Conservation (phyloP, 1,140 invertebrate species). For the Alviniconcha marisindica region DNA sequence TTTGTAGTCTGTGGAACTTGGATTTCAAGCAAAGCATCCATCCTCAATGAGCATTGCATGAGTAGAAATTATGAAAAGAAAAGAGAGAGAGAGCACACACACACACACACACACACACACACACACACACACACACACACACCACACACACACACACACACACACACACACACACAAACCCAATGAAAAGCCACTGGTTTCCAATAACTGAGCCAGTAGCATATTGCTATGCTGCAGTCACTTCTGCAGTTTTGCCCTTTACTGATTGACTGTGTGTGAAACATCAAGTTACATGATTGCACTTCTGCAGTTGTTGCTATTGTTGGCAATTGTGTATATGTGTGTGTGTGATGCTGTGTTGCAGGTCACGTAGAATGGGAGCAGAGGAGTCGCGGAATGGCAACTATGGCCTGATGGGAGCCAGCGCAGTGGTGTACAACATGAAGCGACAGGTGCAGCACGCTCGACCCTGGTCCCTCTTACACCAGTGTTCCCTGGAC, state of each 20-base stretch:
- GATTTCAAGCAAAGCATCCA: too few relatives aligned
- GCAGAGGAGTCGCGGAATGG: slow-evolving; percentile 68
- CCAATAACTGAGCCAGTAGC: too few relatives aligned
- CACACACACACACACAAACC: slow-evolving; percentile 12
- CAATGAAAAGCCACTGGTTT: background rate
- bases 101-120: background rate
- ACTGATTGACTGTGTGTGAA: too few relatives aligned
- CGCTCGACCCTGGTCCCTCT: slow-evolving; percentile 69
- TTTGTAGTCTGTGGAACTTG: too few relatives aligned
- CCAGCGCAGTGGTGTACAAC: slow-evolving; percentile 67
- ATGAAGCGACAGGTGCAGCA: slow-evolving; percentile 68
- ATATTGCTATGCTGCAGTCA: too few relatives aligned
- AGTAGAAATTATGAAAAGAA: too few relatives aligned
- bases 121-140: slow-evolving; percentile 17
- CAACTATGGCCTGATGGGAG: slow-evolving; percentile 69
- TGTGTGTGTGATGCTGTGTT: too few relatives aligned
- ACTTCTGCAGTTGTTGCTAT: background rate
- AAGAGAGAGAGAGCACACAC: too few relatives aligned
- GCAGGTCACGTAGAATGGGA: slow-evolving; percentile 60
- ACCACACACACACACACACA: background rate
- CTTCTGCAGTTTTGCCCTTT: too few relatives aligned
- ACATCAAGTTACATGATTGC: too few relatives aligned
- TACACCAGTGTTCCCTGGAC: slow-evolving; percentile 73
- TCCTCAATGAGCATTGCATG: too few relatives aligned
- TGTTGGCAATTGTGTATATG: too few relatives aligned